phyloP scores from a whole-genome alignment of 2,797 vertebrate species.

The Ibycter americanus region DNA sequence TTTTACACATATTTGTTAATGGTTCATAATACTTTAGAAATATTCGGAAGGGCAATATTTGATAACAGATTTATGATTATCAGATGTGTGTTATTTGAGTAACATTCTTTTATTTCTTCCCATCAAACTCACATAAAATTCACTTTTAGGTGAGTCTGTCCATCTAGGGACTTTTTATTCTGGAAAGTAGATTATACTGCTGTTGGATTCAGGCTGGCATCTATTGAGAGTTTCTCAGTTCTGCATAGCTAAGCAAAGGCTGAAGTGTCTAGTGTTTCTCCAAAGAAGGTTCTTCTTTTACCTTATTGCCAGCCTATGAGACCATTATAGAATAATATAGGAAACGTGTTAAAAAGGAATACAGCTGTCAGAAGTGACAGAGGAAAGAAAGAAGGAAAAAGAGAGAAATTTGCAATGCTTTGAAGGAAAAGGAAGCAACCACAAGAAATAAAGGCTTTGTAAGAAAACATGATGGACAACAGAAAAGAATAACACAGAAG shows the following conservation, averaged over 20 bases:
- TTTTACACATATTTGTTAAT: neutral
- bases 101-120: neutral
- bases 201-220: neutral
- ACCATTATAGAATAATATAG: neutral
- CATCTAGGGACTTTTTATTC: neutral
- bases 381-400: neutral
- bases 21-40: neutral
- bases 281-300: neutral
- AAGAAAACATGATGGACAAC: neutral
- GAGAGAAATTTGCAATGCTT: neutral
- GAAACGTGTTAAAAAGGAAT: neutral
- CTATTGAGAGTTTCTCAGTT: neutral
- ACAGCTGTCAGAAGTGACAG: neutral
- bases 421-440: neutral
- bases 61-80: neutral
- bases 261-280: neutral
- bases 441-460: neutral
- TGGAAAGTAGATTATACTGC: neutral
- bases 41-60: neutral
- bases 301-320: neutral
- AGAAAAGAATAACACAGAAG: neutral
- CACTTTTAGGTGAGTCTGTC: neutral
- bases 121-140: neutral
- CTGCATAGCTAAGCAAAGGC: rapidly evolving
- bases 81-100: neutral